Evolutionary conservation across 2,113 vertebrate species (phyloP), one percentile per base, ranked within the genome.

Genomic region (Actinemys pallida): DNA sequence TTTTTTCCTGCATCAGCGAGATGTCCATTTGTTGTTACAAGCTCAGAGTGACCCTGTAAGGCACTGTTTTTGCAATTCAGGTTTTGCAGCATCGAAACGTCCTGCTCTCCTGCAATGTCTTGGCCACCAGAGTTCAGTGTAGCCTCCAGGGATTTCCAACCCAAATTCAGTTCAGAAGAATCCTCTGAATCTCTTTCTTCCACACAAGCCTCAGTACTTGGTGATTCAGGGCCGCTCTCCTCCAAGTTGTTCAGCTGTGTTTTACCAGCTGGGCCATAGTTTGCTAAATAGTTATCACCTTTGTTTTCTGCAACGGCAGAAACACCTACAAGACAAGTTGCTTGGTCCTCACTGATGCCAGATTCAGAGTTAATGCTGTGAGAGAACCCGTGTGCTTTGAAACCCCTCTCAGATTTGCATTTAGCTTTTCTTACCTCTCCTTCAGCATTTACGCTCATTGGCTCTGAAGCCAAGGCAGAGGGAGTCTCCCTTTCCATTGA

Each of bases 251-350:
- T 81, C 3, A 78, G 65, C 35, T 94, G 88, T 90, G 50, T 90
- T 87, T 83, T 93, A 57, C 50, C 78, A 2, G 1, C 35, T 47
- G 88, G 87, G 94, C 62, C 12, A 49, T 1, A 35, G 20, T 62
- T 96, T 79, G 83, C 12, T 89, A 86, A 80, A 89, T 59, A 79
- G 52, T 82, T 81, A 50, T 87, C 69, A 7, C 81, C 79, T 87
- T 78, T 89, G 50, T 93, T 97, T 98, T 96, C 97, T 93, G 75
- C 87, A 84, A 45, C 10, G 39, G 83, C 87, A 89, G 94, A 78
- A 92, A 92, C 83, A 56, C 35, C 91, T 84, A 62, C 25, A 8
- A 81, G 92, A 49, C 81, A 89, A 85, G 53, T 54, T 76, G 50
- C 91, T 92, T 69, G 81, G 47, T 93, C 83, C 47, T 86, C 84